Evolutionary conservation across 2,797 vertebrate species (phyloP), one percentile per base, ranked within the genome.

Genomic region (Alca torda): DNA sequence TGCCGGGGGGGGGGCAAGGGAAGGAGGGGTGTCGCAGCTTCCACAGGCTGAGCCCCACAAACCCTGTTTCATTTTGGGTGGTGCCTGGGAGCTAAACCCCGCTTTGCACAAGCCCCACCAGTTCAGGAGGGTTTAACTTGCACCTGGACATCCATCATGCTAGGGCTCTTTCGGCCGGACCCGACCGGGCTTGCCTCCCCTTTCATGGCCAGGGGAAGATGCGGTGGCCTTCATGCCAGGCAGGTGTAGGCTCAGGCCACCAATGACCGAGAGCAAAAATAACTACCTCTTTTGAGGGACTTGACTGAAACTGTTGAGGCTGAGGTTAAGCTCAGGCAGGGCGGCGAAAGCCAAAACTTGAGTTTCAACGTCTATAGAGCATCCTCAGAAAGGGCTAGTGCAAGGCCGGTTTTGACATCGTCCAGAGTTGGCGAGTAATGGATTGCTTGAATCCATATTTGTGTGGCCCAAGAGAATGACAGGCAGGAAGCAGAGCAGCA

Each of bases 121-220:
- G 19, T 50, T 80, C 70, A 20, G 46, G 14, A 39, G 17, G 21
- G 20, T 64, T 86, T 35, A 35, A 25, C 39, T 54, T 33, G 41
- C 26, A 12, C 26, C 24, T 16, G 41, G 24, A 56, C 3, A 1
- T 54, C 51, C 1, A 1, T 13, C 0, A 0, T 48, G 23, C 31
- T 16, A 3, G 4, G 28, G 26, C 18, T 14, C n/a, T 68, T 92
- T 70, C 43, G 56, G 37, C n/a, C 7, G 2, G 24, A 37, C 17
- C 3, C 7, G 61, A 61, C 30, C 18, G 24, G 31, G 28, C 24
- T 82, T 63, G 18, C 57, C 15, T 85, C 39, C 19, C 8, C 4
- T 79, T 78, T 76, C 2, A 19, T 48, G 46, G 9, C 10, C 35
- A 24, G 31, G 13, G 65, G 51, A 61, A 67, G 41, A 59, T 16